Base-by-base conservation (phyloP, 2,888 invertebrate genomes). In the Spatulosminthurus flaviceps region DNA sequence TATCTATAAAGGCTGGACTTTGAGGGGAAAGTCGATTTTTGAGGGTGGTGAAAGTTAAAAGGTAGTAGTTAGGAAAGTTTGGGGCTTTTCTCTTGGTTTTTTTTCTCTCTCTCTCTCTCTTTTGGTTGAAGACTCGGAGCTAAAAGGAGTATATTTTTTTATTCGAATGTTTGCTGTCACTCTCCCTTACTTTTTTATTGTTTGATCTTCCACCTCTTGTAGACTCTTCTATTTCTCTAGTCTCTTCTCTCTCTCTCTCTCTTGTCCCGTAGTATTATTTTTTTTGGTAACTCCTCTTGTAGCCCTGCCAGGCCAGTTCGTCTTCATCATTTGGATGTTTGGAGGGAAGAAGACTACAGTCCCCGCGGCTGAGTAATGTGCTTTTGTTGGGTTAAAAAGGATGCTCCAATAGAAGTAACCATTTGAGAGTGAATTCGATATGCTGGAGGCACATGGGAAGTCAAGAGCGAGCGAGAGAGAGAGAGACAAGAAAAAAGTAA, bases 161-260 rank as follows among this genome's bases (percentile, higher is more conserved):
- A 51, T 51, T 51, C 51, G 51, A 51, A 51, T 51, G 51, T 51
- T 51, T 51, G 51, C 51, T 51, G 51, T 51, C 51, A 51, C 51
- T 51, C 51, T 51, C 51, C 16, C 51, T 51, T 34, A 34, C 34
- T n/a, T 51, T 51, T 51, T n/a, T 51, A n/a, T 51, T 51, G 51
- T 51, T n/a, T 51, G 19, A 51, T 51, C 51, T 51, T 51, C n/a
- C n/a, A 51, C 51, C 51, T 51, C 51, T 13, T 51, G 16, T 51
- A 51, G 51, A 51, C 51, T 51, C 7, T 51, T 51, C 51, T 51
- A 51, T n/a, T 51, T 5, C n/a, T 19, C n/a, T 2, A 51, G n/a
- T 51, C 1, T 2, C n/a, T 9, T 41, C 13, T 41, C 9, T 41
- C 41, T 41, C 13, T 41, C 7, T 13, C 41, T 41, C 13, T 41